Evolutionary conservation across 2,888 invertebrate species (phyloP).

Genomic region (Sesia apiformis): DNA sequence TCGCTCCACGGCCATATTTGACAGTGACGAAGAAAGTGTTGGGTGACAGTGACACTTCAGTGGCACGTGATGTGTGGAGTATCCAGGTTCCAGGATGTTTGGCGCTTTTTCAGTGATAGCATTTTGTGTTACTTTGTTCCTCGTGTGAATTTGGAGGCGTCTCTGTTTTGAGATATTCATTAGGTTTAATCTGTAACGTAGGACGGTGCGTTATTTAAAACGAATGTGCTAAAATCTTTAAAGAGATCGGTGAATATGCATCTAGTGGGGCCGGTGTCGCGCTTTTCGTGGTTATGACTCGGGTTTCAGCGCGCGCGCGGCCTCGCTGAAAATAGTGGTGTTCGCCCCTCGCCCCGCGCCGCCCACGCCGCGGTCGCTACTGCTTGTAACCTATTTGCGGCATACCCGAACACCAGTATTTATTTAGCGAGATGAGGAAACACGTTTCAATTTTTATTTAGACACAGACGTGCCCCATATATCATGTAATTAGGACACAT

Average conservation of each 20-base stretch:
- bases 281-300: slow-evolving; percentile 48
- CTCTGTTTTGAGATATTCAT: too few relatives aligned
- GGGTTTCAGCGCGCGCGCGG: slow-evolving; percentile 61
- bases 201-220: neutral
- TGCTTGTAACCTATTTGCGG: slow-evolving; percentile 67
- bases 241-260: too few relatives aligned
- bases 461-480: slow-evolving; percentile 57
- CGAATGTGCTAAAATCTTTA: too few relatives aligned
- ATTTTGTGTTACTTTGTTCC: neutral
- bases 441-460: slow-evolving; percentile 59
- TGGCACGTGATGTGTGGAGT: slow-evolving; percentile 35
- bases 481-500: slow-evolving; percentile 46
- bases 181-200: neutral
- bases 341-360: slow-evolving; percentile 24
- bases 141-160: neutral
- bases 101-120: neutral
- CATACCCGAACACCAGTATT: slow-evolving; percentile 59
- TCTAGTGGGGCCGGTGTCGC: slow-evolving; percentile 8
- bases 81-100: slow-evolving; percentile 41
- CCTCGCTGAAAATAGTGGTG: slow-evolving; percentile 71
- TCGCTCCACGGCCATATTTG: neutral
- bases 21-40: slow-evolving; percentile 4
- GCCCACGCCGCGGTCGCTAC: slow-evolving; percentile 11
- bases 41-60: slow-evolving; percentile 6
- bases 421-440: slow-evolving; percentile 71